phyloP scores from a whole-genome alignment of 1,140 invertebrate genomes.

The Geopemphigus sp. region DNA sequence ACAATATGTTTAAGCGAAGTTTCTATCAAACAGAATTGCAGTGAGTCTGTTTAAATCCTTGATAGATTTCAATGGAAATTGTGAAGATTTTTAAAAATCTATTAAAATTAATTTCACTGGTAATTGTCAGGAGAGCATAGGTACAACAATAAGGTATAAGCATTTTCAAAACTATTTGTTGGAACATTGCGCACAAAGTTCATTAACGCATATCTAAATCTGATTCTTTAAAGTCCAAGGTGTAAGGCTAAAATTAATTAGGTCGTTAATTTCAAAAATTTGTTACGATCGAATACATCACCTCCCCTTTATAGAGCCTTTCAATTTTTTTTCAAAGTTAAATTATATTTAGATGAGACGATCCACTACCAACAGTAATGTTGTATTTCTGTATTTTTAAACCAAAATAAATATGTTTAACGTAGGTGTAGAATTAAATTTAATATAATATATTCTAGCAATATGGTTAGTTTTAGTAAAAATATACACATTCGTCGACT shows the following conservation, averaged over 20 bases:
- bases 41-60: background rate
- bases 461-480: too few relatives aligned
- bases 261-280: constrained; percentile 4
- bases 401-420: constrained; percentile 4
- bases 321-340: constrained; percentile 6
- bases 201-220: background rate
- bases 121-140: background rate
- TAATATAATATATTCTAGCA: too few relatives aligned
- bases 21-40: background rate
- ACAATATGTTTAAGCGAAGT: background rate
- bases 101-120: constrained; percentile 1
- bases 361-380: background rate
- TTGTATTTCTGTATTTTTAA: constrained; percentile 1
- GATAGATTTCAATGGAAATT: constrained; percentile 11
- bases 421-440: background rate
- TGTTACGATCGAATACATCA: background rate
- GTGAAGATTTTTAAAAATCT: background rate
- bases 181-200: background rate
- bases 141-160: background rate
- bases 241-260: background rate
- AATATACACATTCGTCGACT: too few relatives aligned
- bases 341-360: background rate
- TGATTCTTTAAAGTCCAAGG: background rate
- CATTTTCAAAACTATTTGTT: background rate
- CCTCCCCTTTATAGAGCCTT: background rate